Evolutionary conservation across 2,888 invertebrate genomes (phyloP).

Genomic region (Zygaena filipendulae): DNA sequence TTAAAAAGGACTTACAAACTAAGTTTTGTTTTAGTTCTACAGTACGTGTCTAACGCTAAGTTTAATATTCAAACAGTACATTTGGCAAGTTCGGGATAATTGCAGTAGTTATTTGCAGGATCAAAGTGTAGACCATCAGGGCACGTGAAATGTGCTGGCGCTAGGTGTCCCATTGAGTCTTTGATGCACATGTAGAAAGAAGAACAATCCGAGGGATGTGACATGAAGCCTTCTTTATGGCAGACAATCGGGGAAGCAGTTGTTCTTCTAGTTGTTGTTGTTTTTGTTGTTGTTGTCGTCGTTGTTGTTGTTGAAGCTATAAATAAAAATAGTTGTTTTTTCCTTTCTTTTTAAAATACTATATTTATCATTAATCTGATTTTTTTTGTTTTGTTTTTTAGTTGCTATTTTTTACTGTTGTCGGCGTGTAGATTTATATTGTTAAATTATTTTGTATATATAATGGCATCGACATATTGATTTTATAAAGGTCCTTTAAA

Average conservation of each 20-base stretch:
- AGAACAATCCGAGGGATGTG: conserved; percentile 41
- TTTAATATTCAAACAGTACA: conserved; percentile 9
- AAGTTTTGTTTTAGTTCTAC: too few species aligned
- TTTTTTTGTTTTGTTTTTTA: too few species aligned
- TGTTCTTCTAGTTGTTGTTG: background rate
- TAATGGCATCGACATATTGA: too few species aligned
- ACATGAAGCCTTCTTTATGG: conserved; percentile 38
- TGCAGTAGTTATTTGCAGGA: conserved; percentile 30
- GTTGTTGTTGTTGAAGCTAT: conserved; percentile 10
- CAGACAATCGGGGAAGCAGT: conserved; percentile 25
- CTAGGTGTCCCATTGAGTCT: conserved; percentile 20
- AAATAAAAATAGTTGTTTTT: too few species aligned
- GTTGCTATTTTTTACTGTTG: too few species aligned
- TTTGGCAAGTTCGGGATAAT: conserved; percentile 27
- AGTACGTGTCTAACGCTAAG: background rate
- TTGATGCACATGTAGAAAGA: conserved; percentile 45
- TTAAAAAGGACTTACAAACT: too few species aligned
- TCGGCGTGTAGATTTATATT: too few species aligned
- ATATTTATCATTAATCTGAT: too few species aligned
- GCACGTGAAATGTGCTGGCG: conserved; percentile 31
- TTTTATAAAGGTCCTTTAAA: too few species aligned
- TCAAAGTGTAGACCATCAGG: conserved; percentile 39
- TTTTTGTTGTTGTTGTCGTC: too few species aligned
- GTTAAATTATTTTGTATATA: too few species aligned
- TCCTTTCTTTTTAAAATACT: too few species aligned